Percentiles rank a stretch among this genome's conserved stretches.
These are phyloP conservation scores for Papilio protenor DNA, from an alignment of 2,888 invertebrate species.

Conservation along the genomic window DNA sequence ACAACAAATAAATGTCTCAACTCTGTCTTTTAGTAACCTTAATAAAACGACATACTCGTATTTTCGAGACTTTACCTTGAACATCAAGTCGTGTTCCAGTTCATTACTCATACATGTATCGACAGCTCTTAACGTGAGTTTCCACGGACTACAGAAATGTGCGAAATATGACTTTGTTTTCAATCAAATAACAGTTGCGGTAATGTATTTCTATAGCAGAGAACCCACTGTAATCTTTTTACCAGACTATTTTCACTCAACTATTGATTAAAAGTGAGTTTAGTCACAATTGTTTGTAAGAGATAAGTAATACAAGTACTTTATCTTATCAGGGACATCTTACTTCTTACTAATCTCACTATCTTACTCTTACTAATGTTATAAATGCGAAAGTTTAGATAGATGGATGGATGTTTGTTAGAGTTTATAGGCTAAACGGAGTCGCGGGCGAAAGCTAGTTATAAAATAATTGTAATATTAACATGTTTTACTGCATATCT, in stretches of 20 bases:
- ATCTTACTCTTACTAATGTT: too few relatives aligned
- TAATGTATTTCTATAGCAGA: not conserved
- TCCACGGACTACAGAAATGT: not conserved
- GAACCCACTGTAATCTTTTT: not conserved
- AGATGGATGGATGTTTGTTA: too few relatives aligned
- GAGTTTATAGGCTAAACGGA: too few relatives aligned
- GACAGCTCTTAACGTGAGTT: constrained; percentile 1
- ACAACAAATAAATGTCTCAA: not conserved
- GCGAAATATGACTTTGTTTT: not conserved
- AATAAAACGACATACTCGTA: constrained; percentile 1
- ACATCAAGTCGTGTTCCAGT: constrained; percentile 8
- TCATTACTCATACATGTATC: constrained; percentile 27
- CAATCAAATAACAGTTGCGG: not conserved
- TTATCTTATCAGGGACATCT: constrained; percentile 8
- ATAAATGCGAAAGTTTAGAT: too few relatives aligned
- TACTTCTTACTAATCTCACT: too few relatives aligned
- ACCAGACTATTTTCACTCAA: not conserved
- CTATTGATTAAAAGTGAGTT: not conserved
- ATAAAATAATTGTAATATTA: not conserved
- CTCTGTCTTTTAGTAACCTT: not conserved
- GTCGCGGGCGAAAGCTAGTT: too few relatives aligned
- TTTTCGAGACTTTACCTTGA: constrained; percentile 3
- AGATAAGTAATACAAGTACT: not conserved
- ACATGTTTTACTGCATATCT: not conserved
- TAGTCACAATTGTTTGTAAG: not conserved